Evolutionary conservation across 2,797 vertebrate species (phyloP), one percentile per base, ranked within the genome.

Genomic region (Falco berigora): DNA sequence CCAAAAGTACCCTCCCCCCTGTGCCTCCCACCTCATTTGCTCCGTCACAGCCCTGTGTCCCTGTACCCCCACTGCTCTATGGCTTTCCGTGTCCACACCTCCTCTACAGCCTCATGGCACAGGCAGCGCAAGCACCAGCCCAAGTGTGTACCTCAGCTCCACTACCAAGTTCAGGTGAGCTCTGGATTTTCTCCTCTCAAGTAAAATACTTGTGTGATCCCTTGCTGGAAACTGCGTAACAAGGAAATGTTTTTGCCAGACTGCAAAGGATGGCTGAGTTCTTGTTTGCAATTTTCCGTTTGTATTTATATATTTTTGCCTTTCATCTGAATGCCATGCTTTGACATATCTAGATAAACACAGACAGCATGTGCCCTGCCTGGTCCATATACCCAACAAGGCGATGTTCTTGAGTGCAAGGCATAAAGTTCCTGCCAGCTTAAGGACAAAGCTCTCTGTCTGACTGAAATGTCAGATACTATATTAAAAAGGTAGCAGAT

Each of bases 401-500:
- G 52, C 0, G 0, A 86, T 52, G 27, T 80, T 86, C 50, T 92
- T 6, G 2, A 92, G 68, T 40, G 49, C 56, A 87, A 88, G 84
- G 49, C 69, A 76, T 46, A 69, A 94, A 80, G 47, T 56, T 88
- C 25, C 86, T 68, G 59, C 75, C 89, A 91, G 81, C 58, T 94
- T 84, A 84, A 84, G 88, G 83, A 95, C 0, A 5, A 90, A 92
- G 86, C 76, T 69, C 85, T 62, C 75, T 77, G 87, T 72, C 89
- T 96, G 91, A 82, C 91, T 94, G 84, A 96, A 97, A 97, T 96
- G 95, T 92, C 95, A 96, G 81, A 71, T 83, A 71, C 84, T 88
- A 71, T 95, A 90, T 95, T 93, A 81, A 81, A 95, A 92, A 95
- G 91, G 93, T 88, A 97, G 92, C 94, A 97, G 95, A 94, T 96